These are phyloP conservation scores for Euwallacea fornicatus DNA, from an alignment of 1,140 invertebrate genomes.

Conservation along the genomic window DNA sequence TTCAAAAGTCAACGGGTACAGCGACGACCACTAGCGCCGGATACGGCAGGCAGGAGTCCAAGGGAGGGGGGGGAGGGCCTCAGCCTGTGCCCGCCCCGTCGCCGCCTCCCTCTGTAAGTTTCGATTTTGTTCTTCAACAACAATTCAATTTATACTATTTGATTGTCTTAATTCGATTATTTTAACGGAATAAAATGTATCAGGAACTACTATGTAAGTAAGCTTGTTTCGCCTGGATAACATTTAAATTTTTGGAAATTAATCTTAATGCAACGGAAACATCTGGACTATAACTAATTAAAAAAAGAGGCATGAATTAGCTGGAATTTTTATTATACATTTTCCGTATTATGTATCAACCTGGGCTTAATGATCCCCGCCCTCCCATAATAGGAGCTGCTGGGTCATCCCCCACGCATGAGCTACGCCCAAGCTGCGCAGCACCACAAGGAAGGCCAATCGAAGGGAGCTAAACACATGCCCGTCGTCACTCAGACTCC, in stretches of 20 bases:
- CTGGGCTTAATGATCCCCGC: too few relatives aligned
- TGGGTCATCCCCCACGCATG: slow-evolving; percentile 61
- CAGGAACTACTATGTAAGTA: too few relatives aligned
- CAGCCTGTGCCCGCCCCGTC: slow-evolving; percentile 35
- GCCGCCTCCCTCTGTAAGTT: slow-evolving; percentile 38
- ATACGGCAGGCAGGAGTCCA: slow-evolving; percentile 30
- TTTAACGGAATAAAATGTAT: too few relatives aligned
- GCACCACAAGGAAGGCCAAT: slow-evolving; percentile 64
- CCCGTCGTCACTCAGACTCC: not conserved
- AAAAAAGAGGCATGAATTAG: too few relatives aligned
- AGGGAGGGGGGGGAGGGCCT: slow-evolving; percentile 14
- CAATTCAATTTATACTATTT: not conserved
- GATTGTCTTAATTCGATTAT: too few relatives aligned
- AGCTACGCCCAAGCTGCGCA: slow-evolving; percentile 85
- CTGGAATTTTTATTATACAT: too few relatives aligned
- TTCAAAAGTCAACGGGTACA: slow-evolving; percentile 20
- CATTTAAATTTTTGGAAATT: too few relatives aligned
- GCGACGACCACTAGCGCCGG: slow-evolving; percentile 20
- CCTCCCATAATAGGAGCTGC: slow-evolving; percentile 25
- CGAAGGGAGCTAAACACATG: slow-evolving; percentile 56
- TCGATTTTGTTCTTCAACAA: not conserved
- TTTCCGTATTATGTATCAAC: too few relatives aligned
- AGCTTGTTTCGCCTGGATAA: too few relatives aligned
- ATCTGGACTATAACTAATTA: too few relatives aligned
- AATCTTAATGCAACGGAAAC: too few relatives aligned